Evolutionary conservation across 2,113 vertebrate genomes (phyloP).

Genomic region (Martes martes): DNA sequence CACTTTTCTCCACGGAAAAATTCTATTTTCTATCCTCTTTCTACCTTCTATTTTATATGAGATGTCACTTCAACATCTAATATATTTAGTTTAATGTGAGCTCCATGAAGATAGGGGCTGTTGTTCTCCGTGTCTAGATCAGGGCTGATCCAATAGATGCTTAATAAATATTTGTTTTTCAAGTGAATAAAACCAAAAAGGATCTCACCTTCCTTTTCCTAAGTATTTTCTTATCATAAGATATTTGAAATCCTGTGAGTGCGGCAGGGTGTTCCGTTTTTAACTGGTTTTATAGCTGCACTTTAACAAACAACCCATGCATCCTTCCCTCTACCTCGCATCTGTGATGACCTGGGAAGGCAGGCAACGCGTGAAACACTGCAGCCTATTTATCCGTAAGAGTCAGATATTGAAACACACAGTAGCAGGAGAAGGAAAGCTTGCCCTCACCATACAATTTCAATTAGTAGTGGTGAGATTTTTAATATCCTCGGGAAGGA

Average conservation of each 20-base stretch:
- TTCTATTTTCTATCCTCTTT: not conserved
- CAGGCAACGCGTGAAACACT: not conserved
- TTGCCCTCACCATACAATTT: slow-evolving; percentile 25
- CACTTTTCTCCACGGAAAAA: not conserved
- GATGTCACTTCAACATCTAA: not conserved
- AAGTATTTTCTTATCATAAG: not conserved
- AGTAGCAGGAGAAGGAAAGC: not conserved
- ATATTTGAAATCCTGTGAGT: not conserved
- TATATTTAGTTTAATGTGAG: not conserved
- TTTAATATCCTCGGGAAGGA: not conserved
- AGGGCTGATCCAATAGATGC: not conserved
- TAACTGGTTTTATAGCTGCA: not conserved
- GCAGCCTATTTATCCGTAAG: not conserved
- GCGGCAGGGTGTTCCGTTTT: not conserved
- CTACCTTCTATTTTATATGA: not conserved
- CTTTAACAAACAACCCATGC: not conserved
- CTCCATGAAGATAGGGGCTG: not conserved
- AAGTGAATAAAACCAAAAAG: not conserved
- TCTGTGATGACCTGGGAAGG: not conserved
- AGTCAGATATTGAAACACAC: slow-evolving; percentile 5
- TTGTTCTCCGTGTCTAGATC: not conserved
- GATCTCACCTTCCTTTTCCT: not conserved
- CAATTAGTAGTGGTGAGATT: slow-evolving; percentile 40
- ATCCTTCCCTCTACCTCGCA: not conserved
- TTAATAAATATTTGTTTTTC: not conserved